Evolutionary conservation across 2,113 vertebrate genomes (phyloP), one percentile per base, ranked within the genome.

Genomic region (Tamias sibiricus): DNA sequence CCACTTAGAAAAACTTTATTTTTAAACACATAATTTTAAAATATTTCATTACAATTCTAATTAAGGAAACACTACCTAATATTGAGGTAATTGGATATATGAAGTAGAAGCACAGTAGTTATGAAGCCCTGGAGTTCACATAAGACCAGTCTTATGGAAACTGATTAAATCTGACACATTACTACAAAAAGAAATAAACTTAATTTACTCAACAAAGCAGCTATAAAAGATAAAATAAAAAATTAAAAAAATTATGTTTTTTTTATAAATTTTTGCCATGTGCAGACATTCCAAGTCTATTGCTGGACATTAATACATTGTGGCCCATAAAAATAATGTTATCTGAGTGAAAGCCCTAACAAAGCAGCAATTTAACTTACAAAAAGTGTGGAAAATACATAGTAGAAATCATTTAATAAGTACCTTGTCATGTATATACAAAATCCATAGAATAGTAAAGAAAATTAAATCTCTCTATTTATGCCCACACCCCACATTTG

Each of bases 141-240:
- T 85, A 90, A 97, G 97, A 76, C 62, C 16, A 91, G 76, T 93
- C 52, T 93, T 28, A 74, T 72, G 5, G 12, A 95, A 97, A 92
- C 75, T 97, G 94, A 95, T 94, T 95, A 96, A 96, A 96, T 8
- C 4, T 69, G 47, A 81, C 6, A 97, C 97, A 92, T 68, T 94
- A 44, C 4, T 92, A 72, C 16, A 26, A 94, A 69, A 96, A 44
- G 37, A 98, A 96, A 97, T 90, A 90, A 93, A 88, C 40, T 97
- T 5, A 2, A 83, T 97, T 95, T 95, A 54, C 92, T 96, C 89
- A 22, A 96, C 47, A 91, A 97, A 94, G 85, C 24, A 93, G 32
- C 13, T 95, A 87, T 42, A 95, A 97, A 97, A 95, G 64, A 81
- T 22, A 93, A 74, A 96, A 96, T 19, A 5, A 93, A 93, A 95